Evolutionary conservation across 2,888 invertebrate species (phyloP).

Genomic region (Macaria notata): DNA sequence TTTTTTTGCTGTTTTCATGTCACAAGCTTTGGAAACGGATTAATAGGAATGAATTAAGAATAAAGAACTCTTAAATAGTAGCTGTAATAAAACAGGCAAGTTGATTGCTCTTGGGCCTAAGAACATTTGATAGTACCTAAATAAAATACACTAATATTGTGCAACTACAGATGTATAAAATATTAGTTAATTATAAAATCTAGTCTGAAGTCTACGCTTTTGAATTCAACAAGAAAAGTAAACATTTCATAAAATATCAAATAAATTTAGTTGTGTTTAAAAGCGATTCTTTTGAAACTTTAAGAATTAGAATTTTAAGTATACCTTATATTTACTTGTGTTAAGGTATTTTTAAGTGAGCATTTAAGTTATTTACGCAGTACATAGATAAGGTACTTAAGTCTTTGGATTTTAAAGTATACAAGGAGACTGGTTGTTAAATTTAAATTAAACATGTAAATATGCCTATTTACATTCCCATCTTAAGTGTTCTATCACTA

Average conservation of each 20-base stretch:
- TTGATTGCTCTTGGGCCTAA: no score
- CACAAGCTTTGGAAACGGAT: no score
- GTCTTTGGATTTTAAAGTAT: constrained; percentile 69
- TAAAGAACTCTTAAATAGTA: no score
- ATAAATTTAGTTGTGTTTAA: constrained; percentile 45
- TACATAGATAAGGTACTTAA: constrained; percentile 67
- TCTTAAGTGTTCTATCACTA: constrained; percentile 52
- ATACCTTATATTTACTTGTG: constrained; percentile 41
- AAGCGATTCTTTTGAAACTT: constrained; percentile 59
- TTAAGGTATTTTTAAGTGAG: constrained; percentile 64
- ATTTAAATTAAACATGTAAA: constrained; percentile 52
- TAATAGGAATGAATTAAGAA: no score
- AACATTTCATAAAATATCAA: not conserved
- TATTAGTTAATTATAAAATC: constrained; percentile 42
- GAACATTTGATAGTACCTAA: constrained; percentile 31
- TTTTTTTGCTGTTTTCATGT: no score
- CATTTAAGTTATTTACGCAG: constrained; percentile 76
- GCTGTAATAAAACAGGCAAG: no score
- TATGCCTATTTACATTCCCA: constrained; percentile 70
- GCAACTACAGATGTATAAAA: constrained; percentile 50
- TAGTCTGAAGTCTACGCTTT: constrained; percentile 73
- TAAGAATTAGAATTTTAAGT: constrained; percentile 42
- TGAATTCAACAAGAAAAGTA: constrained; percentile 42
- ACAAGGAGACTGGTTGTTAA: constrained; percentile 78
- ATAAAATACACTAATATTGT: constrained; percentile 47